Percentiles rank a stretch among this genome's conserved stretches.
These are phyloP conservation scores for Spea multiplicata DNA, from an alignment of 2,113 vertebrate species.

Conservation along the genomic window DNA sequence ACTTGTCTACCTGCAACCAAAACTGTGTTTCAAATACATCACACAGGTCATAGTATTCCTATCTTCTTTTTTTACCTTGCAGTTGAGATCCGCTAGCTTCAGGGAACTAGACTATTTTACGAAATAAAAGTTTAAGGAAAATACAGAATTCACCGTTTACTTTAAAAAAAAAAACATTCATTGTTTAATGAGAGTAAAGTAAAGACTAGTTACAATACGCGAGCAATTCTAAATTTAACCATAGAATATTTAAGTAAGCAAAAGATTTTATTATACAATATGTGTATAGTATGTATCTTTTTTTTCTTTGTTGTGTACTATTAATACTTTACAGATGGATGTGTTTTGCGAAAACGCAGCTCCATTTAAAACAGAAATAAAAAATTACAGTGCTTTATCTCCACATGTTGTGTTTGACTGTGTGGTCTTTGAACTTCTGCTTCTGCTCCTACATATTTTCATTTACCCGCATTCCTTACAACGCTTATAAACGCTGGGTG, in stretches of 20 bases:
- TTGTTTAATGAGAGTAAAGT: neutral
- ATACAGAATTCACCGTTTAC: neutral
- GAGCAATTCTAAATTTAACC: no score
- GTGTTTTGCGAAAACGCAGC: slow-evolving; percentile 2
- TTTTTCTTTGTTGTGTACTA: neutral
- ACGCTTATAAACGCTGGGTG: slow-evolving; percentile 30
- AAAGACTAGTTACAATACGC: neutral
- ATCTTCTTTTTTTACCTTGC: no score
- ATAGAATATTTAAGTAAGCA: no score
- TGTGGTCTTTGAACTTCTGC: slow-evolving; percentile 46
- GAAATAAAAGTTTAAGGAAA: neutral
- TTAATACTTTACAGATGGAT: neutral
- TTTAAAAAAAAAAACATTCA: neutral
- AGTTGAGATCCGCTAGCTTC: no score
- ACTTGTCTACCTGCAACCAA: no score
- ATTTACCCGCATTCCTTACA: slow-evolving; percentile 41
- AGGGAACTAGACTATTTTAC: no score
- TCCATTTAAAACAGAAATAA: neutral
- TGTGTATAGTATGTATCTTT: neutral
- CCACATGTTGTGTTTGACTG: slow-evolving; percentile 42
- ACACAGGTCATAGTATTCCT: no score
- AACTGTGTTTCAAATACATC: no score
- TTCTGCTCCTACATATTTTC: slow-evolving; percentile 33
- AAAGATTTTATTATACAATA: no score
- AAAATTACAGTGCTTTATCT: slow-evolving; percentile 31